A percentile compares a stretch with the other conserved stretches of the same genome.
phyloP scores from a whole-genome alignment of 2,888 invertebrate genomes.

The Athalia rosae region DNA sequence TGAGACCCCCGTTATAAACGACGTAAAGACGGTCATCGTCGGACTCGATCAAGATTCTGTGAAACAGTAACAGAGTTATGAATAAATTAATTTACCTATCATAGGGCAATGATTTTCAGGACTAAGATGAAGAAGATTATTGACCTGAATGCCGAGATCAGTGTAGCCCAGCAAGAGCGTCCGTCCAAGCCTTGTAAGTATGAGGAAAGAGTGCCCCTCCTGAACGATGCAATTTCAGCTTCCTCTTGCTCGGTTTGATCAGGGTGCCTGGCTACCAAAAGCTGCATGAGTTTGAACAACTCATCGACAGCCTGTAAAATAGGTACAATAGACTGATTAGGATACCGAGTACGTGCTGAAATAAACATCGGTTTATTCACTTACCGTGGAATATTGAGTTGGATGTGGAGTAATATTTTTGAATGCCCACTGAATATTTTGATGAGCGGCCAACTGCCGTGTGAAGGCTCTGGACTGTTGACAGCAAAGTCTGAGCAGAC shows the following conservation, averaged over 20 bases:
- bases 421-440: conserved; percentile 97
- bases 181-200: conserved; percentile 93
- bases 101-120: no score
- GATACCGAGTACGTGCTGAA: neutral
- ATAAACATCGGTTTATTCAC: conserved; percentile 48
- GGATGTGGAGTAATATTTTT: conserved; percentile 97
- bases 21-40: conserved; percentile 92
- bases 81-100: no score
- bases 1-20: conserved; percentile 91
- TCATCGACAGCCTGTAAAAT: conserved; percentile 87
- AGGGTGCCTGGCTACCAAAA: conserved; percentile 90
- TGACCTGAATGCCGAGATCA: conserved; percentile 86
- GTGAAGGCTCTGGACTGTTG: conserved; percentile 91
- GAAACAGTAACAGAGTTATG: no score
- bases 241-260: conserved; percentile 86
- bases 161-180: conserved; percentile 94
- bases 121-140: neutral
- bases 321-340: neutral
- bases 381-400: conserved; percentile 89
- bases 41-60: conserved; percentile 89
- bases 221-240: conserved; percentile 89
- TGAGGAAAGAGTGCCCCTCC: conserved; percentile 89
- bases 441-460: conserved; percentile 90
- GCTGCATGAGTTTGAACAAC: conserved; percentile 90
- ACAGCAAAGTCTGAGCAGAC: conserved; percentile 91